Conservation (phyloP, 2,797 vertebrate species). For the Sebastiscus tertius region DNA sequence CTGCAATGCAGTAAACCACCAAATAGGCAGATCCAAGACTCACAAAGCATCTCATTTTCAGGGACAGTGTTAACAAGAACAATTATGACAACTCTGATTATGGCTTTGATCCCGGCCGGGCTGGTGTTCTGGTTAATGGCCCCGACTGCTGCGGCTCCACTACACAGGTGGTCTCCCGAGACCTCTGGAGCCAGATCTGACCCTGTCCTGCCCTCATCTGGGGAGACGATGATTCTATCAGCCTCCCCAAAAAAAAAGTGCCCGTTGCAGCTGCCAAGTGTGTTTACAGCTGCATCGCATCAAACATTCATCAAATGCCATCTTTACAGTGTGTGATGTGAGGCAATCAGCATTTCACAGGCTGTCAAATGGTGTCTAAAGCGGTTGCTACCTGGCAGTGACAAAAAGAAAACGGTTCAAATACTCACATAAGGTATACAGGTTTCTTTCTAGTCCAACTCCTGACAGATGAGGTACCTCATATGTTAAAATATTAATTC, state of each 20-base stretch:
- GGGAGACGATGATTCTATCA: constrained; percentile 71
- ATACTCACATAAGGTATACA: constrained; percentile 70
- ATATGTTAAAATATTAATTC: constrained; percentile 86
- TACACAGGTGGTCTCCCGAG: constrained; percentile 75
- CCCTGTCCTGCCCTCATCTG: constrained; percentile 78
- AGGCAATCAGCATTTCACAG: constrained; percentile 89
- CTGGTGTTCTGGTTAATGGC: constrained; percentile 76
- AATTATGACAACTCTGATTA: constrained; percentile 76
- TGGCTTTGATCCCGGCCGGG: constrained; percentile 70
- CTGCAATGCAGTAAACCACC: constrained; percentile 71
- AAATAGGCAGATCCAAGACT: constrained; percentile 54
- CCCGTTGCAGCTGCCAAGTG: constrained; percentile 83
- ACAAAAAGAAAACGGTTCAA: constrained; percentile 79
- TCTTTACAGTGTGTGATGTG: constrained; percentile 87
- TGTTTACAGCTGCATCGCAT: constrained; percentile 86
- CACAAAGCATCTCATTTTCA: constrained; percentile 69
- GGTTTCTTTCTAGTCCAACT: constrained; percentile 77
- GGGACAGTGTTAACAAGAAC: constrained; percentile 74
- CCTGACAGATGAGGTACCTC: constrained; percentile 79
- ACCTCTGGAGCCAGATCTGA: constrained; percentile 74
- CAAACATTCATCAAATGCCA: constrained; percentile 88
- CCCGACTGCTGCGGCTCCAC: constrained; percentile 50
- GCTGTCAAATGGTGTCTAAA: constrained; percentile 85
- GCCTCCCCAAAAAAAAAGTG: constrained; percentile 55
- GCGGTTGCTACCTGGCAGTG: constrained; percentile 83